Evolutionary conservation across 2,888 invertebrate species (phyloP), one percentile per base, ranked within the genome.

Genomic region (Metopia argyrocephala): DNA sequence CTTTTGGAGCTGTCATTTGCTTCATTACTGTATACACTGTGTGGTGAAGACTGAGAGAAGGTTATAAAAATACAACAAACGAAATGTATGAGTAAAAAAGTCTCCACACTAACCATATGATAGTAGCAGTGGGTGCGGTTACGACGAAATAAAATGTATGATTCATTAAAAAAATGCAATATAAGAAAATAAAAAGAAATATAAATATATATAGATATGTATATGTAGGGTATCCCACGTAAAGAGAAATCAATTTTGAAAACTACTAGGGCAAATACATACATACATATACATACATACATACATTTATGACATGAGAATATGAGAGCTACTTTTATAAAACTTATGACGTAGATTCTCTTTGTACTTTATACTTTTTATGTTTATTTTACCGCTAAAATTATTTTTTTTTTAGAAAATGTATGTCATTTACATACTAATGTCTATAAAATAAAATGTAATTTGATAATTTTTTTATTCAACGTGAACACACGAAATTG

Each of bases 81-180:
- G 57, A 15, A 61, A 3, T 61, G 12, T 21, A 15, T 3, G 59
- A 23, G 66, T 28, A 65, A 57, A n/a, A n/a, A n/a, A 64, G 62
- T 76, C 69, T 80, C 64, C 69, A 69, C 31, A 56, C 1, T 6
- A n/a, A 21, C 5, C 23, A 38, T 73, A 52, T 65, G 52, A 52
- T 70, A 23, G 76, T 64, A 25, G 70, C 70, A 50, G 78, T 81
- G 81, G 81, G 81, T 81, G 78, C 78, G 81, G 78, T 78, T 78
- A 25, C 27, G 50, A 3, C 61, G 25, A 54, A 50, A 38, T 38
- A 38, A 15, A 38, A 38, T 38, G 28, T 59, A 78, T 78, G 78
- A 81, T 38, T 81, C 74, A 81, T 78, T 54, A 68, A 73, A 12
- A 15, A 28, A 71, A 28, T 66, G 48, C 57, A 69, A 6, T 25